Base-by-base conservation (phyloP, 1,140 invertebrate genomes). In the Brachionus paranguensis region DNA sequence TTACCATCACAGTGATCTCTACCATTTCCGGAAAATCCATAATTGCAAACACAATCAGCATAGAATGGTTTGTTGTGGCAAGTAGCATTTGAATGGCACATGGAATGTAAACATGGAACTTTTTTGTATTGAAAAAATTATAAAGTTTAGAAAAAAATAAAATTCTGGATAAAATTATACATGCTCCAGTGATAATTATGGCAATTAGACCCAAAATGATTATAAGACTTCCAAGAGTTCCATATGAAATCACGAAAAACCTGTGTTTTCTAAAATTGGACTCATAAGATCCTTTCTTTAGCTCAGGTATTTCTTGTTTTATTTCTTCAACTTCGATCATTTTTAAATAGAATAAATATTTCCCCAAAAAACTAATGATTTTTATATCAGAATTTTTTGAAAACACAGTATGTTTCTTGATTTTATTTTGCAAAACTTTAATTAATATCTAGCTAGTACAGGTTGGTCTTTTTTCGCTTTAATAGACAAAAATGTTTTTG, bases 1-100 rank as follows among this genome's bases (percentile, higher is more conserved):
- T 78, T 55, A 81, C 78, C 78, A 27, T 81, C 78, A 64, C 78
- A 81, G 24, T 81, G 53, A 17, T 81, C 53, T 60, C 27, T n/a
- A 3, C 78, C 78, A 68, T 81, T 20, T 11, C 78, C 78, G 7
- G 37, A 24, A 64, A 64, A 64, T n/a, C 78, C 53, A 14, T 5
- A 4, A 11, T 81, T 81, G 12, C 78, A 81, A 6, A 81, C 53
- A 68, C 78, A 81, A 24, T 81, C 53, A 47, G 50, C 78, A 64
- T 64, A 65, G 27, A 81, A 81, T 43, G 53, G 53, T 20, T 33
- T 60, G 29, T 81, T 81, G 24, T 29, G 17, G 24, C 78, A 81
- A 14, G 50, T 64, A 45, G 78, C 78, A 81, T 81, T 60, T 37
- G 20, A 10, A 64, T 81, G 50, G 24, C 78, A 81, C 41, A 41